phyloP scores from a whole-genome alignment of 2,888 invertebrate genomes.

The Lithosia quadra region DNA sequence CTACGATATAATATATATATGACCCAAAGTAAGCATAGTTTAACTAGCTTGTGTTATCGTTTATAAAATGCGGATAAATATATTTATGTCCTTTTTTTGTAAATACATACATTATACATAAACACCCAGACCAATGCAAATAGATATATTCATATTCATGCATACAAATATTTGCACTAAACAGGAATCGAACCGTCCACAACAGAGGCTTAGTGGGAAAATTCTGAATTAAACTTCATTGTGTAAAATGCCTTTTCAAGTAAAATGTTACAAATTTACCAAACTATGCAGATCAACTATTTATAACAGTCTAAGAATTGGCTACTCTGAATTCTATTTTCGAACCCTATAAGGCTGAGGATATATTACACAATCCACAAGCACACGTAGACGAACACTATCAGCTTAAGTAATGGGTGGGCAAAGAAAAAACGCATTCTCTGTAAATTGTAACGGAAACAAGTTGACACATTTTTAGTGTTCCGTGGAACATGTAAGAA shows the following conservation, averaged over 20 bases:
- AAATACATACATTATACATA: no score
- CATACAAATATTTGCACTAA: no score
- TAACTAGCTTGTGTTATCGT: no score
- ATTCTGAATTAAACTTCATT: background rate
- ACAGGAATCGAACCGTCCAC: no score
- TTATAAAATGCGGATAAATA: no score
- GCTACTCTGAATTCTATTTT: conserved; percentile 38
- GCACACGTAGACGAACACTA: conserved; percentile 49
- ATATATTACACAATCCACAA: conserved; percentile 61
- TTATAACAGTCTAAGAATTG: conserved; percentile 15
- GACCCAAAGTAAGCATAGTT: no score
- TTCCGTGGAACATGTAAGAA: conserved; percentile 38
- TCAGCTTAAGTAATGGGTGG: conserved; percentile 55
- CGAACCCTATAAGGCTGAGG: conserved; percentile 50
- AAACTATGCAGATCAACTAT: conserved; percentile 12
- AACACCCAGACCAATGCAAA: no score
- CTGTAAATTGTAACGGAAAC: conserved; percentile 67
- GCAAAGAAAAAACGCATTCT: conserved; percentile 57
- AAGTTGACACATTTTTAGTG: conserved; percentile 56
- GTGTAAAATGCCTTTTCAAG: background rate
- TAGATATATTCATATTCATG: no score
- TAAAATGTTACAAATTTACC: background rate
- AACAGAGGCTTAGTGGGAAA: no score
- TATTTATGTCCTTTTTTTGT: no score
- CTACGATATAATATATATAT: no score